Conservation (phyloP, 2,797 vertebrate species). For the Scyliorhinus canicula region DNA sequence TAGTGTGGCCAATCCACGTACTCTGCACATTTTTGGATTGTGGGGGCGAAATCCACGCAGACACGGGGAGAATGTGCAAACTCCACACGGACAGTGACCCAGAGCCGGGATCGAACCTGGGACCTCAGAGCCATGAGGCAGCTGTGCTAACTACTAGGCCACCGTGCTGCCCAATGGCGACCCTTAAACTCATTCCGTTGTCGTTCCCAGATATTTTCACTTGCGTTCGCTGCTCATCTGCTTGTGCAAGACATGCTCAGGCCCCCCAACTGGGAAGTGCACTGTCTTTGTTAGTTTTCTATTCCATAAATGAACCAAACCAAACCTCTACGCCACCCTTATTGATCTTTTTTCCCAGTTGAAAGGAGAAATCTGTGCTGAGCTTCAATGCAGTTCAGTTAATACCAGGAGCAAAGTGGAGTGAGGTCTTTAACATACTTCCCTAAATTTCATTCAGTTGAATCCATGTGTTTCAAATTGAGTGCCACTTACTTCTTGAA, state of each 20-base stretch:
- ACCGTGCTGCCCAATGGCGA: no score
- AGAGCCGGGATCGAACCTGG: no score
- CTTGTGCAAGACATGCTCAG: background rate
- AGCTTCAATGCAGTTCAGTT: background rate
- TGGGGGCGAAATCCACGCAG: no score
- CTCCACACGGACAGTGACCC: no score
- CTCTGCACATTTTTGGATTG: no score
- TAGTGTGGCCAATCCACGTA: no score
- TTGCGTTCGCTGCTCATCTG: background rate
- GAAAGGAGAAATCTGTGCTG: background rate
- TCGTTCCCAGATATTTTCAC: background rate
- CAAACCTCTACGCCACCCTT: background rate
- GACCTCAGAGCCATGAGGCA: no score
- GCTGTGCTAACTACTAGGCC: no score
- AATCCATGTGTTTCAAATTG: background rate
- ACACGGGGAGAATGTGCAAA: no score
- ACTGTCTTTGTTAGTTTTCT: background rate
- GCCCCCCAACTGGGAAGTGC: fast-evolving
- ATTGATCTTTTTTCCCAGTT: background rate
- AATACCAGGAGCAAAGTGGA: background rate
- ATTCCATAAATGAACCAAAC: background rate
- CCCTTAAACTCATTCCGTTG: background rate
- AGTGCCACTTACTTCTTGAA: background rate
- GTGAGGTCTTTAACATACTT: background rate
- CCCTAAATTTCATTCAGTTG: background rate